Base-by-base conservation (phyloP, 2,797 vertebrate species). In the Eurystomus glaucurus region DNA sequence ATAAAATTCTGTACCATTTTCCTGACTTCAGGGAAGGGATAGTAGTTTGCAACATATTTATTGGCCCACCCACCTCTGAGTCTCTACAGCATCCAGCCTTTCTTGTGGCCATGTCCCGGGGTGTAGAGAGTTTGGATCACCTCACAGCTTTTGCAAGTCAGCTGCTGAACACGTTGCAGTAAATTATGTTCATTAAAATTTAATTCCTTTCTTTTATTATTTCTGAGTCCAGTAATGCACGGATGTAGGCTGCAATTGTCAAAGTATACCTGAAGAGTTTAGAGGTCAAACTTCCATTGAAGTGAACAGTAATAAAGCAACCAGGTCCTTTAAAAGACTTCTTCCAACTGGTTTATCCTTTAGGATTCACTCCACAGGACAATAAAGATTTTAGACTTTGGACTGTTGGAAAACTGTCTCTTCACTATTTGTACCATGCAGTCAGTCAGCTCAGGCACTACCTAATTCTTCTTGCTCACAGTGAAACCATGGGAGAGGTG, bases 311-410 rank as follows among this genome's bases (percentile, higher is more conserved):
- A 65, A 66, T 62, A 88, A 87, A 57, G 15, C 31, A 89, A 60
- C 22, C 25, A 82, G 70, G 16, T n/a, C 41, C 54, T 90, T 92
- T 68, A 57, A 80, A 94, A 74, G 31, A 70, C 81, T 92, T 88
- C 43, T 93, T 92, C 70, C 70, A 76, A 90, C 74, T 60, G 60
- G 51, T 81, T 94, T 79, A 61, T 91, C 65, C 88, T 86, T 97
- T 69, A 86, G 87, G 76, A 84, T 74, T 93, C 48, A 64, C 62
- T 89, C 70, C 66, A 76, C 66, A 35, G 74, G 51, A 76, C 25
- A 70, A 51, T 69, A 74, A 94, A 87, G 54, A 85, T 50, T 95
- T 94, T 79, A 88, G 83, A 66, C 28, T 95, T 51, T 71, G 64
- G 74, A 25, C 48, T 91, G 68, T 48, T 92, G 60, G 79, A 87